phyloP scores from a whole-genome alignment of 2,888 invertebrate species.

The Prosopocoilus inquinatus region DNA sequence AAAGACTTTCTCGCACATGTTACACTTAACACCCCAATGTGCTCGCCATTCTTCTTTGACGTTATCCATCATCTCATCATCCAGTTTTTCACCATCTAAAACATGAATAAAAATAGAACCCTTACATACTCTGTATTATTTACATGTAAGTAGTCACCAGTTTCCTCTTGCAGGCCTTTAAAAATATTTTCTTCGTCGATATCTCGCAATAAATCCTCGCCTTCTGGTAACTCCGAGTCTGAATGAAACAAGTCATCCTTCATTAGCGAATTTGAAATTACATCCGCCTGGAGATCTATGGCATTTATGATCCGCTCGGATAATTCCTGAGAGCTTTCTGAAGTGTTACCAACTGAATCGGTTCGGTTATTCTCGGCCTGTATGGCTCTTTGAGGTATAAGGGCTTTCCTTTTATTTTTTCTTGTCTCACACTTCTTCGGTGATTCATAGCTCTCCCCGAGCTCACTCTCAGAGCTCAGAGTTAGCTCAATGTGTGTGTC shows the following conservation, averaged over 20 bases:
- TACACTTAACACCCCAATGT: constrained; percentile 57
- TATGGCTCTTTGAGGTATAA: constrained; percentile 42
- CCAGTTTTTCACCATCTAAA: constrained; percentile 40
- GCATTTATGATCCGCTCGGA: constrained; percentile 22
- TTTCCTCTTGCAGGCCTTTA: constrained; percentile 43
- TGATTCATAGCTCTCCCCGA: constrained; percentile 23
- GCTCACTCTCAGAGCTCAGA: constrained; percentile 22
- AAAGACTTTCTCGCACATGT: constrained; percentile 54
- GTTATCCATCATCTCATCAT: constrained; percentile 50
- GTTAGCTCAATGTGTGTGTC: constrained; percentile 24
- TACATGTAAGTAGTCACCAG: constrained; percentile 30
- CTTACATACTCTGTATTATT: too few species aligned
- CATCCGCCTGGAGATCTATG: constrained; percentile 5
- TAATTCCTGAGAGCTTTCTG: constrained; percentile 40
- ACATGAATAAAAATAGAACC: constrained; percentile 2
- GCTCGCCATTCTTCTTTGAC: constrained; percentile 50
- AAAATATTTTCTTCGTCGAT: constrained; percentile 45
- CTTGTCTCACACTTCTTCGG: constrained; percentile 28
- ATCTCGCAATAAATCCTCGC: constrained; percentile 37
- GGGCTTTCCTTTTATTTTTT: constrained; percentile 41
- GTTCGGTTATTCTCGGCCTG: constrained; percentile 37
- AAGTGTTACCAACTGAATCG: constrained; percentile 35
- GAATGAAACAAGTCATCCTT: constrained; percentile 25
- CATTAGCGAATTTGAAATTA: constrained; percentile 11
- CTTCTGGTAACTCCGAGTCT: constrained; percentile 32